A percentile compares a stretch with the other conserved stretches of the same genome.
Conservation (phyloP, 2,113 vertebrate species). For the Myrmecobius fasciatus region DNA sequence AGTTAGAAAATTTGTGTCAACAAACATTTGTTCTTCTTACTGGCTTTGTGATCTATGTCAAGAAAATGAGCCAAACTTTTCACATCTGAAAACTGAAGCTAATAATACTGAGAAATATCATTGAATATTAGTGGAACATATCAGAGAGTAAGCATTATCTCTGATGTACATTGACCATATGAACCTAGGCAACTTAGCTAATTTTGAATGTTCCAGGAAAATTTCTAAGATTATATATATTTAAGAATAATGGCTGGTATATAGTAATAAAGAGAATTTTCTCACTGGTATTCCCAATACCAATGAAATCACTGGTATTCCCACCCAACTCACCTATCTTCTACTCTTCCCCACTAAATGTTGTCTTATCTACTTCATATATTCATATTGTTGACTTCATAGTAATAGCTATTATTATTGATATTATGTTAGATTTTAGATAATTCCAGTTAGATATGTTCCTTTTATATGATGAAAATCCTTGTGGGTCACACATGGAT, state of each 20-base stretch:
- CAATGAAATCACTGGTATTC: neutral
- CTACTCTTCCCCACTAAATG: neutral
- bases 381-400: neutral
- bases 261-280: neutral
- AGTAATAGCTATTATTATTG: neutral
- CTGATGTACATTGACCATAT: neutral
- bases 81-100: neutral
- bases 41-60: neutral
- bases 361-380: neutral
- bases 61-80: neutral
- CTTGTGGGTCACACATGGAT: slow-evolving; percentile 9
- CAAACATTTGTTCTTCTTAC: neutral
- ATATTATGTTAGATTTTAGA: neutral
- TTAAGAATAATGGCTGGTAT: too few relatives aligned
- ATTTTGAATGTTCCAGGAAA: neutral
- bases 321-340: neutral
- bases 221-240: too few relatives aligned
- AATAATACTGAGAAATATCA: neutral
- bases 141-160: neutral
- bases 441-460: neutral
- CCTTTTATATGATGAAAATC: neutral
- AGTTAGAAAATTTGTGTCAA: neutral
- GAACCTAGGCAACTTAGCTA: too few relatives aligned
- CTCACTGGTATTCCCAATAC: neutral
- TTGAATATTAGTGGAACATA: too few relatives aligned